Conservation (phyloP, 2,888 invertebrate species). For the Drosophila mayaguana region DNA sequence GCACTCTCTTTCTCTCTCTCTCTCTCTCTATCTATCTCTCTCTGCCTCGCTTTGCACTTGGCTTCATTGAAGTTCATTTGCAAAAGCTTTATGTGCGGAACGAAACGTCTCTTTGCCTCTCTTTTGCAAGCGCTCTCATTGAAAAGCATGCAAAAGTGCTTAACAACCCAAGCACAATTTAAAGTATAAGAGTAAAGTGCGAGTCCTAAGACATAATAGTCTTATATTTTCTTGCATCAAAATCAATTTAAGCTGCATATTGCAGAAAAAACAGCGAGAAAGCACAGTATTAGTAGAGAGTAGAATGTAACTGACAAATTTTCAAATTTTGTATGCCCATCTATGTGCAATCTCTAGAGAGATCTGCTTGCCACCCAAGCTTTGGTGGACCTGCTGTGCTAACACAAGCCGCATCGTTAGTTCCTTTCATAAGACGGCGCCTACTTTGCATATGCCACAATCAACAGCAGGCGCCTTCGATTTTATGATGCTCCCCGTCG, state of each 20-base stretch:
- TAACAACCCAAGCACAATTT: no score
- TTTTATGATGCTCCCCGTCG: conserved; percentile 45
- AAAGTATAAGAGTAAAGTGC: not conserved
- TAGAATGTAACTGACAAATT: no score
- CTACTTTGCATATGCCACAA: conserved; percentile 40
- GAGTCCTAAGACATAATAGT: not conserved
- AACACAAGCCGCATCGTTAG: conserved; percentile 3
- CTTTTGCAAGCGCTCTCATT: not conserved
- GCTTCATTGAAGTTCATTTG: not conserved
- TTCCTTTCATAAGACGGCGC: conserved; percentile 31
- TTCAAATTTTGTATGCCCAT: not conserved
- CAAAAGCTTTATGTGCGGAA: not conserved
- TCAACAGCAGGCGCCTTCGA: conserved; percentile 37
- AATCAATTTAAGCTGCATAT: not conserved
- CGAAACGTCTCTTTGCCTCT: not conserved
- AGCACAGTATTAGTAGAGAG: no score
- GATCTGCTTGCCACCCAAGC: conserved; percentile 13
- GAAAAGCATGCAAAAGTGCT: not conserved
- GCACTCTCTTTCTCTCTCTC: not conserved
- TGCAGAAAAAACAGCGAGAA: no score
- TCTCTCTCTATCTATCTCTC: not conserved
- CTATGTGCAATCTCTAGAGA: not conserved
- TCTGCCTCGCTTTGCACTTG: not conserved
- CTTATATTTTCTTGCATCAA: not conserved
- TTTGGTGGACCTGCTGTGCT: conserved; percentile 31